Conservation (phyloP, 2,888 invertebrate genomes). For the Phorcus lineatus region DNA sequence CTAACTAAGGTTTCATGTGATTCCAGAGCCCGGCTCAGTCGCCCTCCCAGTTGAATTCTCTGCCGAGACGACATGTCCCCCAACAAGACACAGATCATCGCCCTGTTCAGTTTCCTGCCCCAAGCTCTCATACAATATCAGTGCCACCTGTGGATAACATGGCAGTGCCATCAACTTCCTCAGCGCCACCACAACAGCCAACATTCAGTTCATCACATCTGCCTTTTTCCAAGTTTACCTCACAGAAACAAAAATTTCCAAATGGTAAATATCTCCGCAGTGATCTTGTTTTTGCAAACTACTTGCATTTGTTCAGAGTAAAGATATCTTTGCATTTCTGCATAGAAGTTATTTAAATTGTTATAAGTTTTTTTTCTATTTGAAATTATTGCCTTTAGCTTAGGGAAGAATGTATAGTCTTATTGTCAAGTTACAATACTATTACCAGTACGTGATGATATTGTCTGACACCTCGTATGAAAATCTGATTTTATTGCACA, state of each 20-base stretch:
- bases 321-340: too few relatives aligned
- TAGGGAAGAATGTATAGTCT: too few relatives aligned
- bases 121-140: conserved; percentile 28
- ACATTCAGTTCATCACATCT: conserved; percentile 47
- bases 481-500: background rate
- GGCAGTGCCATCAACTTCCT: background rate
- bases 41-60: conserved; percentile 24
- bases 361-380: too few relatives aligned
- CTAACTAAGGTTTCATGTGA: background rate
- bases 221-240: conserved; percentile 30
- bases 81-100: background rate
- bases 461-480: conserved; percentile 15
- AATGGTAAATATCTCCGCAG: background rate
- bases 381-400: too few relatives aligned
- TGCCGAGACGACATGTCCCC: background rate
- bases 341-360: too few relatives aligned
- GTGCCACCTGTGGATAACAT: background rate
- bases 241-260: background rate
- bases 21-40: conserved; percentile 36
- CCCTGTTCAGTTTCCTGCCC: conserved; percentile 7
- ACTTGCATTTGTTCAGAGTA: too few relatives aligned
- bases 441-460: background rate
- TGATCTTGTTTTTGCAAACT: too few relatives aligned
- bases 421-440: too few relatives aligned
- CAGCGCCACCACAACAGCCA: conserved; percentile 29